A percentile compares a stretch with the other conserved stretches of the same genome.
Evolutionary conservation across 2,797 vertebrate species (phyloP).

Genomic region (Sebastes diploproa): DNA sequence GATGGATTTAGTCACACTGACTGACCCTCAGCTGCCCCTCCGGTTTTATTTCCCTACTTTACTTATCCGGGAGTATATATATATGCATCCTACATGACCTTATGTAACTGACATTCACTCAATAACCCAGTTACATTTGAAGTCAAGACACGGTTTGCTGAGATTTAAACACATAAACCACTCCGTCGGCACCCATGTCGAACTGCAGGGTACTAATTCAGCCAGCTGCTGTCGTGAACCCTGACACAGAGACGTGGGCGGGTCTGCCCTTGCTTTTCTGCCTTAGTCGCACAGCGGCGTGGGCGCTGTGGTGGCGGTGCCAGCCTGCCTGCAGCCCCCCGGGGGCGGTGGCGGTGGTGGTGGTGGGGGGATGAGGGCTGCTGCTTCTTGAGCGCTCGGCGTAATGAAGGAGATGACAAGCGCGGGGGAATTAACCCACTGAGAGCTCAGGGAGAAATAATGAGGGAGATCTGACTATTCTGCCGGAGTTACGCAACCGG

Average conservation of each 20-base stretch:
- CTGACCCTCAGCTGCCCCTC: slow-evolving; percentile 65
- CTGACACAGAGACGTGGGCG: slow-evolving; percentile 39
- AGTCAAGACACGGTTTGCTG: slow-evolving; percentile 19
- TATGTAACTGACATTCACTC: slow-evolving; percentile 55
- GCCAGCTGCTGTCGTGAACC: slow-evolving; percentile 28
- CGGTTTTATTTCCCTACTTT: slow-evolving; percentile 41
- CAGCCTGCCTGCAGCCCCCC: slow-evolving; percentile 38
- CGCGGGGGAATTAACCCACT: slow-evolving; percentile 64
- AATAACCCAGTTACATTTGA: slow-evolving; percentile 13
- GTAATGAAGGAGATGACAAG: slow-evolving; percentile 72
- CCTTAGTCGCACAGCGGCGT: slow-evolving; percentile 7
- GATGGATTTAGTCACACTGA: slow-evolving; percentile 52
- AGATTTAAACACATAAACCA: slow-evolving; percentile 23
- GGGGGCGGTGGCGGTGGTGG: neutral
- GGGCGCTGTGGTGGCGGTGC: slow-evolving; percentile 32
- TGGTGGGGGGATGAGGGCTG: slow-evolving; percentile 13
- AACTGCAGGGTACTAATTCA: slow-evolving; percentile 17
- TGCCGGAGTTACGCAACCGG: slow-evolving; percentile 70
- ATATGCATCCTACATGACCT: slow-evolving; percentile 46
- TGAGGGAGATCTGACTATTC: slow-evolving; percentile 74
- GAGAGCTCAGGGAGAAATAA: slow-evolving; percentile 74
- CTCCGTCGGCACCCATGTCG: slow-evolving; percentile 20
- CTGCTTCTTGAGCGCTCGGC: slow-evolving; percentile 48
- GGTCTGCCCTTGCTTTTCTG: slow-evolving; percentile 26
- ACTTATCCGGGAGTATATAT: slow-evolving; percentile 28